These are phyloP conservation scores for Pseudochirops corinnae DNA, from an alignment of 2,797 vertebrate species.

Conservation along the genomic window DNA sequence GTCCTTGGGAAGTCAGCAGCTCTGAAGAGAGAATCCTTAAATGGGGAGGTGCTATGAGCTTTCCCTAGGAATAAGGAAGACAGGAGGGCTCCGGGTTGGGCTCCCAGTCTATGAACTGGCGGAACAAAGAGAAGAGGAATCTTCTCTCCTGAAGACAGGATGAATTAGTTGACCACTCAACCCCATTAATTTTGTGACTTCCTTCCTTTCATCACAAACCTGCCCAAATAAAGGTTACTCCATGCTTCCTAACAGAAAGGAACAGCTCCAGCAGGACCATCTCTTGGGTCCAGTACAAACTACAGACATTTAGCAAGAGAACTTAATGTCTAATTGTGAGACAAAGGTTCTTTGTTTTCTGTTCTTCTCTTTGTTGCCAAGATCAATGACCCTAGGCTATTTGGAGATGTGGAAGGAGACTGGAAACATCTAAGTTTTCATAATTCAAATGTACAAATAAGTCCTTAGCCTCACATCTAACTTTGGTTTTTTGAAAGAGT, in stretches of 20 bases:
- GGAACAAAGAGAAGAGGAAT: background rate
- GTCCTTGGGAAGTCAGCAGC: background rate
- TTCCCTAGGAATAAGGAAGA: background rate
- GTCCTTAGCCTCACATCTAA: background rate
- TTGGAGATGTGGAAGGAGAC: background rate
- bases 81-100: background rate
- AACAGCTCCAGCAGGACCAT: background rate
- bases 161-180: background rate
- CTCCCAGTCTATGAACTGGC: background rate
- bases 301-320: background rate
- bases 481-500: background rate
- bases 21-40: background rate
- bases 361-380: background rate
- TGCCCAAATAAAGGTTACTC: background rate
- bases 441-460: background rate
- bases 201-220: background rate
- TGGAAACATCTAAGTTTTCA: background rate
- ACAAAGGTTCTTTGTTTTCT: background rate
- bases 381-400: background rate
- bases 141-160: background rate
- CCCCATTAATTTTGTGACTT: background rate
- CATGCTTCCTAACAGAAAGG: background rate
- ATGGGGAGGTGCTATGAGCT: background rate
- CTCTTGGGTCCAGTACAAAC: background rate
- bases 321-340: background rate